Evolutionary conservation across 2,888 invertebrate species (phyloP).

Genomic region (Labia minor): DNA sequence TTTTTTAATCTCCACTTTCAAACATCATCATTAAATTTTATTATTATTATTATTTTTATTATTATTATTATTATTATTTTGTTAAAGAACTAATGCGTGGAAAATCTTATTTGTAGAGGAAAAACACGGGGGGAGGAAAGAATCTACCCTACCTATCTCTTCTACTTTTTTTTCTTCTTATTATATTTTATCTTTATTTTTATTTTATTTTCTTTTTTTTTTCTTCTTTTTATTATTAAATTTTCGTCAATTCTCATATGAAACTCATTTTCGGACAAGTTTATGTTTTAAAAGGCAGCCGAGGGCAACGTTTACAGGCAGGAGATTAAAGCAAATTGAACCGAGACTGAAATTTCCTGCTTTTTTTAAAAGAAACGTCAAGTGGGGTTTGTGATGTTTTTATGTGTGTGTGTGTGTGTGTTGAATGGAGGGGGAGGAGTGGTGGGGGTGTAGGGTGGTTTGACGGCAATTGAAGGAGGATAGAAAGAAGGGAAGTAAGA

Average conservation of each 20-base stretch:
- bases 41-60: neutral
- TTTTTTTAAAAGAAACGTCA: conserved; percentile 19
- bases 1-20: conserved; percentile 13
- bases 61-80: neutral
- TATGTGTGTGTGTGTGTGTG: neutral
- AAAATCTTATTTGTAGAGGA: neutral
- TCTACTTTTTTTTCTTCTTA: conserved; percentile 21
- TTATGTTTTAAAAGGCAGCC: conserved; percentile 28
- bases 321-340: conserved; percentile 28
- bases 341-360: conserved; percentile 27
- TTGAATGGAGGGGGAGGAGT: neutral
- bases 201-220: no score
- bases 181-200: conserved; percentile 21
- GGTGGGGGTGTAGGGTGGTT: neutral
- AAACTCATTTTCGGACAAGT: conserved; percentile 28
- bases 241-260: conserved; percentile 29
- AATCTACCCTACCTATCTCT: conserved; percentile 18
- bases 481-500: conserved; percentile 20
- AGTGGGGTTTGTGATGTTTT: neutral
- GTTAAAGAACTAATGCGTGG: neutral
- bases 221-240: conserved; percentile 26
- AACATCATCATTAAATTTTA: no score
- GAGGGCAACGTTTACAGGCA: conserved; percentile 25
- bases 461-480: neutral
- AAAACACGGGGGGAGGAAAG: neutral